Evolutionary conservation across 2,888 invertebrate species (phyloP), one percentile per base, ranked within the genome.

Genomic region (Himalopsyche japonica): DNA sequence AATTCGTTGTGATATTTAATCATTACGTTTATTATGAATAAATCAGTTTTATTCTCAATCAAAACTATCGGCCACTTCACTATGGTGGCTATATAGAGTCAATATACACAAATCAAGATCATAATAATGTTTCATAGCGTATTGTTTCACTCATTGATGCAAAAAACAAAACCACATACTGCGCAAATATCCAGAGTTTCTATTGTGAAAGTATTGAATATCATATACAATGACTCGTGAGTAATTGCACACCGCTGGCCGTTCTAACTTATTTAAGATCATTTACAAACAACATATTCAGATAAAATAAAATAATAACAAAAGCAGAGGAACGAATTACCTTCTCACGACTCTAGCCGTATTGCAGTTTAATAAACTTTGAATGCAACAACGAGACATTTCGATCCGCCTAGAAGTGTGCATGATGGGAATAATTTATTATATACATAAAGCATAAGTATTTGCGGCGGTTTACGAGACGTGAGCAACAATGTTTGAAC

Each of bases 221-320:
- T 43, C 24, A 57, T 6, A 57, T 20, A 77, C 80, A 76, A 76
- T 77, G 83, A 83, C 57, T 76, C 32, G 18, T 15, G 24, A 77
- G 83, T 49, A 6, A 24, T n/a, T 24, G 57, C 57, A 20, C 57
- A 57, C 57, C 20, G 57, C 57, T 20, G 24, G 57, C 57, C 24
- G 20, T 57, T 57, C 57, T 20, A 6, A 81, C 81, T 84, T 84
- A 82, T 82, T 84, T 84, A 81, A 47, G 79, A 76, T 77, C 83
- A 80, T 76, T 83, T 82, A 76, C 57, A 24, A 77, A 30, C 76
- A 30, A 83, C 79, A 79, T 83, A 83, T 82, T 83, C 78, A 82
- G 82, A 85, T 85, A 83, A 86, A 84, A 83, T 86, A 82, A 86
- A 84, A 83, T 86, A 82, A 82, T 84, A 82, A 84, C 86, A 79